Evolutionary conservation across 2,888 invertebrate genomes (phyloP).

Genomic region (Sericinus montela): DNA sequence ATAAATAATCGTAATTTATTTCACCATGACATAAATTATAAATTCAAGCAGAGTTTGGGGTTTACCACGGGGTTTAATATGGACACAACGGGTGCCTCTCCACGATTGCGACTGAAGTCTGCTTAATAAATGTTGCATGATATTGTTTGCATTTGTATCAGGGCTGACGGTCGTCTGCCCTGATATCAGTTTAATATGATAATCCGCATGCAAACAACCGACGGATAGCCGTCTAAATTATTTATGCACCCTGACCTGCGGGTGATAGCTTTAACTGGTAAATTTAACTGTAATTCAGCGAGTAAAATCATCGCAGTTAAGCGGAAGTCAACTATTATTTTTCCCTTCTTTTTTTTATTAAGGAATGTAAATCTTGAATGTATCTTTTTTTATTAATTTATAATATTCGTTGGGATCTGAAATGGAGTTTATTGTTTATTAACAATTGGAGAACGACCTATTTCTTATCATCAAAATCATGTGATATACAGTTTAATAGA

Average conservation of each 20-base stretch:
- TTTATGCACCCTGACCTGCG: conserved; percentile 72
- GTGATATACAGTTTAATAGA: too few species aligned
- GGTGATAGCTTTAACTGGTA: conserved; percentile 63
- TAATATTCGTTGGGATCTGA: too few species aligned
- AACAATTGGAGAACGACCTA: too few species aligned
- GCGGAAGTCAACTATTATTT: too few species aligned
- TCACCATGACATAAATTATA: not conserved
- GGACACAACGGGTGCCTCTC: conserved; percentile 30
- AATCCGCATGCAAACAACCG: conserved; percentile 76
- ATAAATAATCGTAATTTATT: not conserved
- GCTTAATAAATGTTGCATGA: conserved; percentile 68
- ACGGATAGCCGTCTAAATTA: conserved; percentile 73
- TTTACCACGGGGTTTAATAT: conserved; percentile 13
- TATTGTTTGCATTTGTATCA: conserved; percentile 70
- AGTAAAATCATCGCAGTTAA: conserved; percentile 37
- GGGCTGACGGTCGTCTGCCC: conserved; percentile 52
- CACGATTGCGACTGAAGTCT: conserved; percentile 39
- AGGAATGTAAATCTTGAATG: too few species aligned
- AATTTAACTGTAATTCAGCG: conserved; percentile 47
- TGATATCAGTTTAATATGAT: conserved; percentile 79
- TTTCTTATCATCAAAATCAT: too few species aligned
- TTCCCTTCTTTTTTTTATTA: too few species aligned
- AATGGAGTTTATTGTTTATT: too few species aligned
- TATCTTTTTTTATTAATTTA: too few species aligned
- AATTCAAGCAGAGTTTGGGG: conserved; percentile 21